Base-by-base conservation (phyloP, 2,113 vertebrate species). In the Xiphophorus couchianus region DNA sequence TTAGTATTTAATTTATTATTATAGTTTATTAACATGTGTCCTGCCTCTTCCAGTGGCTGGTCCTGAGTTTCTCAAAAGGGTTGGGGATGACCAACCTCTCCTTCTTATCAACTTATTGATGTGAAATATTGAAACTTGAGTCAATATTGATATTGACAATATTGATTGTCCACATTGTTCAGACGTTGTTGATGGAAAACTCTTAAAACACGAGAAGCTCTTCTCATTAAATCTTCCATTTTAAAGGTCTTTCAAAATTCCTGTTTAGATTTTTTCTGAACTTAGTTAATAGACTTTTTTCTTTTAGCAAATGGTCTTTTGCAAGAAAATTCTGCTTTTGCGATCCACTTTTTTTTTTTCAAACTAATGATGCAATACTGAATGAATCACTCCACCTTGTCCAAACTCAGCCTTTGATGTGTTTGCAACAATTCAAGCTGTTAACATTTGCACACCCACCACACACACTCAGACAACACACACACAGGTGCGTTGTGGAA, bases 381-480 rank as follows among this genome's bases (percentile, higher is more conserved):
- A 64, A 65, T 78, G 61, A 69, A 62, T 74, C 69, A 62, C 44
- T 65, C 81, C 68, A 22, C 51, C 22, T 81, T 70, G 60, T 65
- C 67, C 37, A 42, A 69, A 51, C 73, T 25, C 68, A 69, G 61
- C 64, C 65, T 83, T 60, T 66, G 63, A 84, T 77, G 31, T 31
- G 33, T 80, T 85, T 73, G 66, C 73, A 86, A 87, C 84, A 87
- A 86, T 84, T 35, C 30, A 66, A 77, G 80, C 82, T 68, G 63
- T 87, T 76, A 74, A 60, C 80, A 73, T 63, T 58, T 39, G 62
- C 54, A 30, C 66, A 64, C 77, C 62, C 62, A 51, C 60, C 54
- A 58, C 74, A 70, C 66, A 74, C 28, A 68, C 66, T 44, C 84
- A 86, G 54, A 44, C 71, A 66, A 58, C 44, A 44, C 73, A 81